These are phyloP conservation scores for Schlechtendalia chinensis DNA, from an alignment of 1,140 invertebrate genomes.

Conservation along the genomic window DNA sequence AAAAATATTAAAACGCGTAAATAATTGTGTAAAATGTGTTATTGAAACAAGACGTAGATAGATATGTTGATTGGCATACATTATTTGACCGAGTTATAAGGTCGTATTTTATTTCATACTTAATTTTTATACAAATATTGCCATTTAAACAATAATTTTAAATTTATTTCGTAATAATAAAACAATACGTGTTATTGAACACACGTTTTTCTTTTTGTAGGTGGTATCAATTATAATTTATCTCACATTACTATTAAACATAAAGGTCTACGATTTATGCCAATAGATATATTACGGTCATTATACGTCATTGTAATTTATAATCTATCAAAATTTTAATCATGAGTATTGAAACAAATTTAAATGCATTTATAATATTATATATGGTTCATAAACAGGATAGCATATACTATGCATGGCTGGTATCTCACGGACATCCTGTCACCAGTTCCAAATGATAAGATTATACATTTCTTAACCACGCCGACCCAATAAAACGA, in stretches of 20 bases:
- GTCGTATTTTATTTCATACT: no score
- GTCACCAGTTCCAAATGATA: not conserved
- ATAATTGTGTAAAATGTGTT: no score
- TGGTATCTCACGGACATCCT: slow-evolving; percentile 43
- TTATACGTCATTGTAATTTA: not conserved
- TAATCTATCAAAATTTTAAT: not conserved
- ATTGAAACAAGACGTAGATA: no score
- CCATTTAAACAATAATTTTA: no score
- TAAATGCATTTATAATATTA: not conserved
- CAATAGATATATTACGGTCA: not conserved
- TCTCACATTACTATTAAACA: not conserved
- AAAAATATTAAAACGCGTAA: no score
- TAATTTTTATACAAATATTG: no score
- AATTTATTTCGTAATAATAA: no score
- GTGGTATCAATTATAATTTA: no score
- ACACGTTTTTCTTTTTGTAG: no score
- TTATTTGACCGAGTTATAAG: no score
- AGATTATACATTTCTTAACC: slow-evolving; percentile 36
- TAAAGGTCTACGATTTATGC: not conserved
- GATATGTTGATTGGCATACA: no score
- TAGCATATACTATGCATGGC: not conserved
- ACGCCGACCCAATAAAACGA: not conserved
- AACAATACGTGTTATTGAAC: no score
- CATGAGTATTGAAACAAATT: not conserved
- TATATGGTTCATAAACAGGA: not conserved